Base-by-base conservation (phyloP, 2,797 vertebrate species). In the Xiphophorus birchmanni region DNA sequence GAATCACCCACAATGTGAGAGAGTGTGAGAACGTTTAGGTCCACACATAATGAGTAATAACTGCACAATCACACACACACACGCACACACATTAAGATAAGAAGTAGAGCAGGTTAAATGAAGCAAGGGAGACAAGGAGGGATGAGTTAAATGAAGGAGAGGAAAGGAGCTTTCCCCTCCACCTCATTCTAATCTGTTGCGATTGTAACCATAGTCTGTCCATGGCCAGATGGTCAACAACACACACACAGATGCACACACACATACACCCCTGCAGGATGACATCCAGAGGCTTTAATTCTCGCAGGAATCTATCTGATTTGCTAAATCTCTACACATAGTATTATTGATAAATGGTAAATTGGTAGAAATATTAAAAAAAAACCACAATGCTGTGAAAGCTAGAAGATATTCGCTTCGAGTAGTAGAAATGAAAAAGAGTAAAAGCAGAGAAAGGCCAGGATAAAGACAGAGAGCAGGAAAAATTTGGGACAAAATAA, bases 81-180 rank as follows among this genome's bases (percentile, higher is more conserved):
- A 47, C 73, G 35, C 50, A 32, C 52, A 78, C 67, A 60, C 75
- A 81, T 75, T 80, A 80, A 80, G 58, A 21, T 63, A 83, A 80
- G 84, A 92, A 92, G 81, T 92, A 78, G 90, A 91, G 90, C 91
- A 89, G 81, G 88, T 92, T 94, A 92, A 94, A 92, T 93, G 91
- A 94, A 94, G 92, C 90, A 83, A 92, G 67, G 76, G 89, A 93
- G 92, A 90, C 90, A 65, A 91, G 92, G 79, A 92, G 87, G 86
- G 90, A 90, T 11, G 82, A 91, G 91, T 94, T 94, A 93, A 94
- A 94, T 94, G 93, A 94, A 93, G 91, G 88, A 92, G 89, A 94
- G 93, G 93, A 94, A 87, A 94, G 81, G 77, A 89, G 87, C 87
- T 91, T 93, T 94, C 86, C 91, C 87, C 84, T 92, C 84, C 88